These are phyloP conservation scores for Tupiocoris notatus DNA, from an alignment of 2,888 invertebrate genomes.

Conservation along the genomic window DNA sequence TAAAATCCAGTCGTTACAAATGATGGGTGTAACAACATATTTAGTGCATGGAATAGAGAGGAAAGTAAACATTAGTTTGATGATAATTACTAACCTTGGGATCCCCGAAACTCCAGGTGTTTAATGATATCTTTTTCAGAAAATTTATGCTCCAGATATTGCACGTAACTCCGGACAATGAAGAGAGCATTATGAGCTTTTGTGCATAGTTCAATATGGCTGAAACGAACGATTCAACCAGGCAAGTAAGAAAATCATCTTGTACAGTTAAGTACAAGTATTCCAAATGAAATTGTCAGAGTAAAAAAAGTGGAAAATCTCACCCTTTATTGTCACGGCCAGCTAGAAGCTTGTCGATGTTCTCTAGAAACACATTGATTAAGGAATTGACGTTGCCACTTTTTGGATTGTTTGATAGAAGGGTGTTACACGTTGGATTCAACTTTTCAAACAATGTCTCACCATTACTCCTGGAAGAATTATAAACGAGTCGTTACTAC, in stretches of 20 bases:
- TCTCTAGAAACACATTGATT: constrained; percentile 78
- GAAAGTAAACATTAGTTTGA: too few relatives aligned
- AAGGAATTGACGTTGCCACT: constrained; percentile 89
- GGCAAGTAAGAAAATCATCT: constrained; percentile 3
- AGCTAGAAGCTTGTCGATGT: constrained; percentile 78
- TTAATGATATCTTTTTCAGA: constrained; percentile 83
- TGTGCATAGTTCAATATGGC: constrained; percentile 78
- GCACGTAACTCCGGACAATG: constrained; percentile 78
- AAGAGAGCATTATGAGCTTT: constrained; percentile 92
- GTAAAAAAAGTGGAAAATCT: constrained; percentile 52
- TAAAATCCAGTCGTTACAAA: too few relatives aligned
- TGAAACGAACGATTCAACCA: constrained; percentile 31
- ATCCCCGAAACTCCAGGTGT: constrained; percentile 64
- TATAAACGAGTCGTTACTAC: too few relatives aligned
- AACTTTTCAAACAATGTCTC: constrained; percentile 77
- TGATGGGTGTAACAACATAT: too few relatives aligned
- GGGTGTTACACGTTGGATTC: constrained; percentile 69
- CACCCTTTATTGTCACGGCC: constrained; percentile 88
- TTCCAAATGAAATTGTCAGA: not conserved
- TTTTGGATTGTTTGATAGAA: constrained; percentile 78
- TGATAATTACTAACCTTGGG: not conserved
- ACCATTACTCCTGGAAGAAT: constrained; percentile 69
- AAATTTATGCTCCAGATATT: constrained; percentile 87
- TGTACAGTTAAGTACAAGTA: constrained; percentile 7
- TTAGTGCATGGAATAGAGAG: too few relatives aligned